These are phyloP conservation scores for Cynocephalus volans DNA, from an alignment of 2,113 vertebrate species.

Conservation along the genomic window DNA sequence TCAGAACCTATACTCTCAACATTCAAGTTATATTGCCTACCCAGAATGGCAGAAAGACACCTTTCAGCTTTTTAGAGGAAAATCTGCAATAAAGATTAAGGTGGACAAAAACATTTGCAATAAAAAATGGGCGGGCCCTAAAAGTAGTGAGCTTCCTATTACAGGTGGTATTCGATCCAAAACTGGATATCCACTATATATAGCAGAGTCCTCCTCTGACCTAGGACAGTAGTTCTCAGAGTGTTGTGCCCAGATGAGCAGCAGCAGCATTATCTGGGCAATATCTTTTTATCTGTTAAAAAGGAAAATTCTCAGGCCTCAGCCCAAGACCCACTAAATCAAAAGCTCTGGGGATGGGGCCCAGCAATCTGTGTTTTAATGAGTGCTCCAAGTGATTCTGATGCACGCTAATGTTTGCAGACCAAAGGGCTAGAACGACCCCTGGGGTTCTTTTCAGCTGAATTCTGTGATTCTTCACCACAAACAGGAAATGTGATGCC, in stretches of 20 bases:
- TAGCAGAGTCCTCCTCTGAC: neutral
- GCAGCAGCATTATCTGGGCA: neutral
- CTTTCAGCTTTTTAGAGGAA: neutral
- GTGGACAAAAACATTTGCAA: neutral
- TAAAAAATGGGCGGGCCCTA: neutral
- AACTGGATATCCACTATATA: neutral
- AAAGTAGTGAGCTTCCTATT: neutral
- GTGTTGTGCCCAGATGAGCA: neutral
- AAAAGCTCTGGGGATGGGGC: neutral
- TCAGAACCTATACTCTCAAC: neutral
- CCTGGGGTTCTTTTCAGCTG: slow-evolving; percentile 43
- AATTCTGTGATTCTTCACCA: slow-evolving; percentile 53
- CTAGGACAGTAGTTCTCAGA: neutral
- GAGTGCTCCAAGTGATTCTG: neutral
- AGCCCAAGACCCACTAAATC: neutral
- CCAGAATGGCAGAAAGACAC: neutral
- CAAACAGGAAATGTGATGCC: slow-evolving; percentile 61
- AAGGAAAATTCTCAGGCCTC: neutral
- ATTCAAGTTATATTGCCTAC: neutral
- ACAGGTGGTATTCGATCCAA: neutral
- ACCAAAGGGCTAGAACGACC: slow-evolving; percentile 55
- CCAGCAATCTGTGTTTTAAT: neutral
- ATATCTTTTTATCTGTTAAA: neutral
- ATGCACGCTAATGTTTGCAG: neutral
- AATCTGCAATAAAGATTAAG: neutral